These are phyloP conservation scores for Drosophila hamatofila DNA, from an alignment of 2,888 invertebrate species.

Conservation along the genomic window DNA sequence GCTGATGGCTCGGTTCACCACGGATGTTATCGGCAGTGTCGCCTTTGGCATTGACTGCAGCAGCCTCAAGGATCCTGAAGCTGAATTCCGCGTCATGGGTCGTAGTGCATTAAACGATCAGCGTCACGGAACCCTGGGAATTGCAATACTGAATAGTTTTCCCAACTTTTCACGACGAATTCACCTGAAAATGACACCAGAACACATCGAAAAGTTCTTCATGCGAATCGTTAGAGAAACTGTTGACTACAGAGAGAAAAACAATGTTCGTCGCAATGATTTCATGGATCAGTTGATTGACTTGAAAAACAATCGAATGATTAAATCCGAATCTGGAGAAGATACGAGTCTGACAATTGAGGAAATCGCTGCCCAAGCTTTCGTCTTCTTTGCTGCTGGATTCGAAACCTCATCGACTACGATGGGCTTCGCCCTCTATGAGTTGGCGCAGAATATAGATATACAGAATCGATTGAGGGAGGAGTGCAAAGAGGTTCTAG, in stretches of 20 bases:
- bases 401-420: slow-evolving; percentile 86
- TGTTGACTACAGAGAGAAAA: slow-evolving; percentile 81
- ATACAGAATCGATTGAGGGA: slow-evolving; percentile 85
- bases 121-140: slow-evolving; percentile 31
- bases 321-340: slow-evolving; percentile 37
- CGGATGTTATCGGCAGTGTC: slow-evolving; percentile 86
- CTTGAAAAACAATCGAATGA: slow-evolving; percentile 66
- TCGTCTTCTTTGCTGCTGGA: slow-evolving; percentile 87
- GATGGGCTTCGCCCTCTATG: slow-evolving; percentile 86
- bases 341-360: slow-evolving; percentile 77
- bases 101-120: slow-evolving; percentile 47
- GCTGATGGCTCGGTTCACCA: slow-evolving; percentile 84
- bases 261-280: slow-evolving; percentile 84
- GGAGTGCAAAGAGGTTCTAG: slow-evolving; percentile 84
- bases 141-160: slow-evolving; percentile 52
- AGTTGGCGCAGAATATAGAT: slow-evolving; percentile 85
- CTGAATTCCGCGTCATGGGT: slow-evolving; percentile 82
- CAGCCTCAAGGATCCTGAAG: slow-evolving; percentile 83
- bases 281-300: slow-evolving; percentile 86
- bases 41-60: slow-evolving; percentile 86
- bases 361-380: slow-evolving; percentile 86
- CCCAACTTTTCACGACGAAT: slow-evolving; percentile 61
- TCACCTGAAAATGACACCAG: slow-evolving; percentile 57
- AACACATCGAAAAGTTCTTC: slow-evolving; percentile 78
- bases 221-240: slow-evolving; percentile 82